These are phyloP conservation scores for Yponomeuta cagnagella DNA, from an alignment of 2,888 invertebrate genomes.

Conservation along the genomic window DNA sequence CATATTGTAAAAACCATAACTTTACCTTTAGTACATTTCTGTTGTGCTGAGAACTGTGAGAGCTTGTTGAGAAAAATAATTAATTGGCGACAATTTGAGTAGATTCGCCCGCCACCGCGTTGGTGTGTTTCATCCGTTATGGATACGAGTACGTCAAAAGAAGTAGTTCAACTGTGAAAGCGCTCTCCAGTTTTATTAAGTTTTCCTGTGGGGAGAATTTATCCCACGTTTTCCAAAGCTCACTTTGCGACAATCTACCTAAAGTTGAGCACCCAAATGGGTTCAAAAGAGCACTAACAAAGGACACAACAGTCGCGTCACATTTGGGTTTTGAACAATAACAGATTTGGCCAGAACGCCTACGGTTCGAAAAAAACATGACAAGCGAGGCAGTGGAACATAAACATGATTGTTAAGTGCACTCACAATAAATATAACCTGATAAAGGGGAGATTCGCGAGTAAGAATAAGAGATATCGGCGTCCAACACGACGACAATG, in stretches of 20 bases:
- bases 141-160: background rate
- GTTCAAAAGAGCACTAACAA: constrained; percentile 44
- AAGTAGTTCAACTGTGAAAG: background rate
- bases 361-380: constrained; percentile 55
- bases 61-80: too few relatives aligned
- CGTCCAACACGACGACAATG: constrained; percentile 43
- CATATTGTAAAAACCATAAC: too few relatives aligned
- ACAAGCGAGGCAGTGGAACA: constrained; percentile 42
- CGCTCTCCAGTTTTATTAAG: too few relatives aligned
- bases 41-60: too few relatives aligned
- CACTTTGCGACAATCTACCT: background rate
- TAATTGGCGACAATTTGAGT: too few relatives aligned
- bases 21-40: too few relatives aligned
- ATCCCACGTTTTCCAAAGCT: background rate
- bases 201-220: too few relatives aligned
- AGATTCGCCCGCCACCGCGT: too few relatives aligned
- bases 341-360: constrained; percentile 60
- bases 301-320: constrained; percentile 26
- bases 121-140: background rate
- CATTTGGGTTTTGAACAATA: constrained; percentile 35
- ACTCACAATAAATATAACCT: constrained; percentile 61
- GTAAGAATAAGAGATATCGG: constrained; percentile 52
- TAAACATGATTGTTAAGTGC: constrained; percentile 62
- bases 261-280: constrained; percentile 23
- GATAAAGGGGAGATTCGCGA: constrained; percentile 62